Conservation (phyloP, 2,888 invertebrate genomes). For the Frankliniella fusca region DNA sequence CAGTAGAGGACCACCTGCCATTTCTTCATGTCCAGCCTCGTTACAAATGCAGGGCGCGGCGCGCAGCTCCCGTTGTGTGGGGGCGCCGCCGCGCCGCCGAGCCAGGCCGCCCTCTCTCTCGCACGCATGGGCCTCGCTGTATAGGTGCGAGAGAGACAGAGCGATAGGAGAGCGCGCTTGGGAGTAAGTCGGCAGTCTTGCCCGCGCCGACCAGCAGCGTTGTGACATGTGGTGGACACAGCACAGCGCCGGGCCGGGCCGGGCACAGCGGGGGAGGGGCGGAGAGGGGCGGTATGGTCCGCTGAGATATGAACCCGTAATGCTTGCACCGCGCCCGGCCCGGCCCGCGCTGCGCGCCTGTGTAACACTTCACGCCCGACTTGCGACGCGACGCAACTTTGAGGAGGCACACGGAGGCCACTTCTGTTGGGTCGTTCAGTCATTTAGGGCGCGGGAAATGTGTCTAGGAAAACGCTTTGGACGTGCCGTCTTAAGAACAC, state of each 20-base stretch:
- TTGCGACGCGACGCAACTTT: background rate
- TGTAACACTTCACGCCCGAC: conserved; percentile 20
- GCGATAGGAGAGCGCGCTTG: background rate
- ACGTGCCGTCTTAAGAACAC: too few relatives aligned
- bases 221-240: background rate
- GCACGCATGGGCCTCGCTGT: too few relatives aligned
- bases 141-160: too few relatives aligned
- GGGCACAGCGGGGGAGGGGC: background rate
- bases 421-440: too few relatives aligned
- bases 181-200: background rate
- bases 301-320: conserved; percentile 2
- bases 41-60: background rate
- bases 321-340: background rate
- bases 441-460: too few relatives aligned
- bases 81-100: background rate
- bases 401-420: too few relatives aligned
- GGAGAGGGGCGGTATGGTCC: too few relatives aligned
- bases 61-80: background rate
- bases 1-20: too few relatives aligned
- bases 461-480: too few relatives aligned
- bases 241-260: background rate
- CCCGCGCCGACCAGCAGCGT: background rate
- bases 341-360: background rate
- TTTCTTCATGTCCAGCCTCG: too few relatives aligned
- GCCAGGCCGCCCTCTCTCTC: too few relatives aligned